Percentiles rank a stretch among this genome's conserved stretches.
These are phyloP conservation scores for Epinotia nisella DNA, from an alignment of 2,888 invertebrate genomes.

Conservation along the genomic window DNA sequence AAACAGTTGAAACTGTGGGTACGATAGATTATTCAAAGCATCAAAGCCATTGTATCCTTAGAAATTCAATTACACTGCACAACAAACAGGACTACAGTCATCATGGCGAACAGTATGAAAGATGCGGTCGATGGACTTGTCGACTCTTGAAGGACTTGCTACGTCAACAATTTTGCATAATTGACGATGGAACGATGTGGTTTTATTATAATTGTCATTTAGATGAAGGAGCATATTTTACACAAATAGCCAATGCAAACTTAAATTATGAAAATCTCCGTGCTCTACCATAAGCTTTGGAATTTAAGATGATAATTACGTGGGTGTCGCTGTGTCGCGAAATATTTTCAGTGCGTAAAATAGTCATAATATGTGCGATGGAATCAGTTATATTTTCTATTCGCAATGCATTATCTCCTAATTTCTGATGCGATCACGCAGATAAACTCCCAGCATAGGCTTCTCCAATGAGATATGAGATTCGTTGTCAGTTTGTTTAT, in stretches of 20 bases:
- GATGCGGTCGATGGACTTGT: constrained; percentile 8
- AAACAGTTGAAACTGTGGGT: constrained; percentile 7
- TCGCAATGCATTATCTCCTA: too few species aligned
- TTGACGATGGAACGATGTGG: background rate
- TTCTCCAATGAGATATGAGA: too few species aligned
- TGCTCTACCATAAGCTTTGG: too few species aligned
- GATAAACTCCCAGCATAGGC: too few species aligned
- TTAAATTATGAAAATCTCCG: too few species aligned
- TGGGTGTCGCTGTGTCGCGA: too few species aligned
- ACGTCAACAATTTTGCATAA: background rate
- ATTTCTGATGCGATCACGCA: too few species aligned
- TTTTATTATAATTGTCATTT: background rate
- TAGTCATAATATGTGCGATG: too few species aligned
- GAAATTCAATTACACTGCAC: constrained; percentile 25
- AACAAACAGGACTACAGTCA: constrained; percentile 8
- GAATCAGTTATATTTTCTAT: too few species aligned
- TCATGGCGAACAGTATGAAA: background rate
- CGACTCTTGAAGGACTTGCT: background rate
- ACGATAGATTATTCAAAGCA: constrained; percentile 17
- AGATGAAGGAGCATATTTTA: background rate
- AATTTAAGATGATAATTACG: too few species aligned
- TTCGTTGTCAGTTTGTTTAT: too few species aligned
- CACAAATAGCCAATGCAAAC: background rate
- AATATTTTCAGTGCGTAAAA: too few species aligned
- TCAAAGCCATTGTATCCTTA: constrained; percentile 7